Base-by-base conservation (phyloP, 2,797 vertebrate genomes). In the Spea hammondii region DNA sequence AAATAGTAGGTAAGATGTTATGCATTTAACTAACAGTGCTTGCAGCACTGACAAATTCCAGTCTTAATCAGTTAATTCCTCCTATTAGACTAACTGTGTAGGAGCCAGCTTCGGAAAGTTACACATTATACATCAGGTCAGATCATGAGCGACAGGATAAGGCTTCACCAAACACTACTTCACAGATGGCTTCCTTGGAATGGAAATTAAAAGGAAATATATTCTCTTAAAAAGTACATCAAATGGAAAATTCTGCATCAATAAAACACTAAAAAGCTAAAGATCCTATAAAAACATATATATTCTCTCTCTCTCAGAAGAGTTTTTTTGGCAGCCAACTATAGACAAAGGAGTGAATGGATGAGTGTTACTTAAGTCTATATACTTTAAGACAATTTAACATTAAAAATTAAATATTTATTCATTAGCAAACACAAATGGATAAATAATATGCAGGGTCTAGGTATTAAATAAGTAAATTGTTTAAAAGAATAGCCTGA, bases 131-230 rank as follows among this genome's bases (percentile, higher is more conserved):
- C 79, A 82, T 82, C 70, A 82, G 70, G 76, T 82, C 70, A 73
- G 70, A 82, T 82, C 67, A 70, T 71, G 49, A 72, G 72, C 64
- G 79, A 82, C 79, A 82, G 65, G 70, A 77, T 73, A 82, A 82
- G 74, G 64, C 74, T 82, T 77, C 75, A 48, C 68, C 64, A 76
- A 82, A 82, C 74, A 73, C 74, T 55, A 77, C 64, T 82, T 73
- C 57, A 47, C 74, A 82, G 65, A 82, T 77, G 65, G 74, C 70
- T 82, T 77, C 70, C 55, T 77, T 67, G 74, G 79, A 81, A 76
- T 81, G 79, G 50, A 77, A 76, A 81, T 72, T 68, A 81, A 81
- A 80, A 81, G 74, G 13, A 81, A 81, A 77, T 77, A 76, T 81
- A 81, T 72, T 62, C 74, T 80, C 62, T 72, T 65, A 72, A 76